Evolutionary conservation across 2,888 invertebrate genomes (phyloP), one percentile per base, ranked within the genome.

Genomic region (Epicampocera succincta): DNA sequence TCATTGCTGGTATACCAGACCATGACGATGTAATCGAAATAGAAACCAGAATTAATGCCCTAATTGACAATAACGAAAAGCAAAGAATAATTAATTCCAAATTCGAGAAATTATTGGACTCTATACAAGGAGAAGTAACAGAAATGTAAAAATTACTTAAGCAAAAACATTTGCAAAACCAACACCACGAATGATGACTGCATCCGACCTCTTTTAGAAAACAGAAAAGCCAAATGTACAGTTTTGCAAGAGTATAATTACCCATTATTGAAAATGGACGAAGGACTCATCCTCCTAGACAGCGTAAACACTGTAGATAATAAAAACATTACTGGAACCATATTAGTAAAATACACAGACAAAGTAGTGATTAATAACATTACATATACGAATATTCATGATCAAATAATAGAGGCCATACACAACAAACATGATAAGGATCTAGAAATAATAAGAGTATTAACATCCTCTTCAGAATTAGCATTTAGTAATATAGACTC

Each of bases 121-220:
- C 52, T 12, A 25, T 52, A 52, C 25, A 13, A 52, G 52, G 21
- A 52, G 52, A 4, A 13, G n/a, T 12, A n/a, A 56, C 17, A 17
- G 38, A 38, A 38, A 56, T 44, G 42, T 12, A 61, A 58, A 58
- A 58, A 58, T 21, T 58, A 33, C 11, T 56, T 33, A 56, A 15
- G 56, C 56, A 56, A 56, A 56, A 56, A 56, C 21, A 56, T 56
- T 15, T 58, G 58, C 33, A 58, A 33, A 58, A 58, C 15, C n/a
- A 58, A 40, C 11, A 58, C n/a, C 11, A 33, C 29, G 29, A 29
- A 40, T 9, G 58, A 40, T 19, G 9, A 40, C 15, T 58, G 40
- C 15, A 61, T 44, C 38, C 15, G 13, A 61, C 38, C 17, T 12
- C 2, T 61, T 6, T 38, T 61, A 40, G 44, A 38, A 61, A 61